Conservation (phyloP, 1,140 invertebrate genomes). For the Sycophaga agraensis region DNA sequence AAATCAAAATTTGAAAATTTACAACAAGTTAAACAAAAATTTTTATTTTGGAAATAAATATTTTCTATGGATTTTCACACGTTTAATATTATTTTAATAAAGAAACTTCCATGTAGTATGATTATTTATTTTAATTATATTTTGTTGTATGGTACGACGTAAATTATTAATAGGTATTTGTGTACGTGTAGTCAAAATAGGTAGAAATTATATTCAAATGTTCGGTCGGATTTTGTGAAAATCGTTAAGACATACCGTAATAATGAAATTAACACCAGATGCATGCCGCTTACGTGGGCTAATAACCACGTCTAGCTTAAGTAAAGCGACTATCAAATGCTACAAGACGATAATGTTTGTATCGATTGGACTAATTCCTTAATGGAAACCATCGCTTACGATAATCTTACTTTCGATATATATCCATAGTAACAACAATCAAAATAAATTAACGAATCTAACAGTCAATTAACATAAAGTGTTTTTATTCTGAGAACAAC, state of each 20-base stretch:
- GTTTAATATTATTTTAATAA: too few species aligned
- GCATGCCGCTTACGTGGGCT: constrained; percentile 46
- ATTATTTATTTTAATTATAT: too few species aligned
- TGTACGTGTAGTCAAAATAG: too few species aligned
- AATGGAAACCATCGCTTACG: constrained; percentile 35
- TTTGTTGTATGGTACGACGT: too few species aligned
- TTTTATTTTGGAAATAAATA: too few species aligned
- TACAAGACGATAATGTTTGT: constrained; percentile 26
- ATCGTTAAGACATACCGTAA: constrained; percentile 1
- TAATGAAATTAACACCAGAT: constrained; percentile 45
- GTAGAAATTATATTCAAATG: too few species aligned
- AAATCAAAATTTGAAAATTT: too few species aligned
- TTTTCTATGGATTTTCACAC: too few species aligned
- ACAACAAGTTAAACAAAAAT: too few species aligned
- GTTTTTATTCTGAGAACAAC: neutral
- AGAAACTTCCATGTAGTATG: too few species aligned
- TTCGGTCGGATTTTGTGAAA: constrained; percentile 14
- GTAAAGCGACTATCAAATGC: constrained; percentile 29
- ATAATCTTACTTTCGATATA: constrained; percentile 31
- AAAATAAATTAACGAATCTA: constrained; percentile 30
- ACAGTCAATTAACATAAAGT: constrained; percentile 40
- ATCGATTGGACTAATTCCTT: constrained; percentile 36
- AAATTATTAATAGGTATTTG: too few species aligned
- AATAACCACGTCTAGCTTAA: constrained; percentile 33
- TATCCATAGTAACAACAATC: constrained; percentile 33